Evolutionary conservation across 2,888 invertebrate genomes (phyloP), one percentile per base, ranked within the genome.

Genomic region (Bombylius discolor): DNA sequence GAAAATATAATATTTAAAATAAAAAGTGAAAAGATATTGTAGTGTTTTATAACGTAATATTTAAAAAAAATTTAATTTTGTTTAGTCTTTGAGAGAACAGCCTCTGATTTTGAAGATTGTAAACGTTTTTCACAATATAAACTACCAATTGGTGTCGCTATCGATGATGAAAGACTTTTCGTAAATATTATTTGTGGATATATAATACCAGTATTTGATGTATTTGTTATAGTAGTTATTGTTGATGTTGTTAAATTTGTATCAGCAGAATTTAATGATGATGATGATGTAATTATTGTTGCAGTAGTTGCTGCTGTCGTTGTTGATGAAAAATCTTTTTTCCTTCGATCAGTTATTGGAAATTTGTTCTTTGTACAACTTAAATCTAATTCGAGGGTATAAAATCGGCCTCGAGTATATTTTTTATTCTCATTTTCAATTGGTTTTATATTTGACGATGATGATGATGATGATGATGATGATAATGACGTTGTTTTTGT

Each of bases 291-390:
- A 12, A 33, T 23, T 49, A n/a, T 39, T 42, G 49, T 34, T 36
- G 56, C 49, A 50, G 55, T 48, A 49, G 58, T 56, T 57, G 62
- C 56, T 42, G 58, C 46, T 39, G 51, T 51, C 14, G 54, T 48
- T 51, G 58, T 56, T 56, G 62, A 57, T 36, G 58, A 56, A 55
- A 52, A 52, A 13, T 61, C 60, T 48, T 59, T 58, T 60, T 64
- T 62, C 42, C 61, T 56, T 51, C 74, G 70, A 63, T 74, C 70
- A 57, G 71, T 76, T 61, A 80, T 79, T 61, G 80, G 80, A 72
- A 80, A 80, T 68, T 79, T 80, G 67, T 80, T 80, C 62, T 79
- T 78, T 62, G 78, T 78, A 68, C 78, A 80, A 59, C 78, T 78
- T 59, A 80, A 71, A 66, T 77, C 78, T 62, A 80, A 67, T 59